phyloP scores from a whole-genome alignment of 2,113 vertebrate species.

The Asarcornis scutulata region DNA sequence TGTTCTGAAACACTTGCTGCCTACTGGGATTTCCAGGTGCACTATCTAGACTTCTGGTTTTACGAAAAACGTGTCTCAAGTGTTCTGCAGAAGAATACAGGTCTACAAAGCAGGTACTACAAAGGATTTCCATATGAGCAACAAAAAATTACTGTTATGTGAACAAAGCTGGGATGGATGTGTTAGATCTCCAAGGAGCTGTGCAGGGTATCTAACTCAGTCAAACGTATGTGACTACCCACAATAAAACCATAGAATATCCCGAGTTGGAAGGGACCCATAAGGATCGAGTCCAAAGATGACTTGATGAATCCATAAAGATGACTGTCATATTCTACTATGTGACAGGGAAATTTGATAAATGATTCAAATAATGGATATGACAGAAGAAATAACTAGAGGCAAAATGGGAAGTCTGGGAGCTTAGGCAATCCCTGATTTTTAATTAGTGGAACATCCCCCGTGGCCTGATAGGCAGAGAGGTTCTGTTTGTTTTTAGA shows the following conservation, averaged over 20 bases:
- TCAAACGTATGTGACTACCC: accelerated
- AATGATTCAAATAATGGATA: not conserved
- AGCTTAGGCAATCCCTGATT: not conserved
- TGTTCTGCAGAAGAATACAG: not conserved
- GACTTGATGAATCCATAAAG: not conserved
- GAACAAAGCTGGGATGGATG: not conserved
- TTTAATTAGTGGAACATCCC: not conserved
- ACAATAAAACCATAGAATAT: not conserved
- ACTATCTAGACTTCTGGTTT: not conserved
- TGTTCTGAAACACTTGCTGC: not conserved
- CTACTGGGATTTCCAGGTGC: not conserved
- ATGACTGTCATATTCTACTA: not conserved
- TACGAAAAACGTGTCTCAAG: not conserved
- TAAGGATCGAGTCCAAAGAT: too few species aligned
- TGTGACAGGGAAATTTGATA: not conserved
- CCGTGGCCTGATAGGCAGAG: accelerated
- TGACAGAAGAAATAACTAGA: not conserved
- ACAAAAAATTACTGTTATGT: not conserved
- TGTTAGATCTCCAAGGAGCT: not conserved
- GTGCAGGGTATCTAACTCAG: not conserved
- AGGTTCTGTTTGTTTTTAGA: not conserved
- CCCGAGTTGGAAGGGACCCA: too few species aligned
- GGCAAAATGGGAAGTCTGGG: not conserved
- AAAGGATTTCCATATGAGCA: not conserved
- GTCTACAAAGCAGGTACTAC: not conserved